A percentile compares a stretch with the other conserved stretches of the same genome.
phyloP scores from a whole-genome alignment of 2,888 invertebrate species.

The Hoplodrina blanda region DNA sequence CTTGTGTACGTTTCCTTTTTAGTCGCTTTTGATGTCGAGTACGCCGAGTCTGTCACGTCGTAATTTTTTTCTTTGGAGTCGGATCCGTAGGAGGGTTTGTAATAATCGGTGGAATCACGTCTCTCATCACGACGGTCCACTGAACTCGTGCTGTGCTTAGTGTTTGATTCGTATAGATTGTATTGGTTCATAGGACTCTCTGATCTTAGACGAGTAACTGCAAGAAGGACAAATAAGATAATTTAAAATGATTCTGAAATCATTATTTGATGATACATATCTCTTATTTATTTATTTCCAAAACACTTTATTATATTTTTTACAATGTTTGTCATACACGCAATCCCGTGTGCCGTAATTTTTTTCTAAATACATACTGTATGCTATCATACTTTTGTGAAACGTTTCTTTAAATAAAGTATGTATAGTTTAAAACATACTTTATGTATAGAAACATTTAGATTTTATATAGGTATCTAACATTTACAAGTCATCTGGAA shows the following conservation, averaged over 20 bases:
- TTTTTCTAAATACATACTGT: too few species aligned
- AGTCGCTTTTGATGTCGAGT: constrained; percentile 82
- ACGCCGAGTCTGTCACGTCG: constrained; percentile 86
- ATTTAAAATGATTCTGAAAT: neutral
- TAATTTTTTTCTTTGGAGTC: constrained; percentile 85
- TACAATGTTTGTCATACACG: too few species aligned
- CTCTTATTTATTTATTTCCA: too few species aligned
- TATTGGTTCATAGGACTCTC: constrained; percentile 87
- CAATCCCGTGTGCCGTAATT: too few species aligned
- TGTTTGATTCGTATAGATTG: constrained; percentile 81
- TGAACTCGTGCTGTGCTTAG: constrained; percentile 82
- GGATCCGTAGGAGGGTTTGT: constrained; percentile 82
- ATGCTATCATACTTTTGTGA: too few species aligned
- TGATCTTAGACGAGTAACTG: constrained; percentile 86
- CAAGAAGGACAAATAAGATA: constrained; percentile 63
- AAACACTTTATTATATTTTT: too few species aligned
- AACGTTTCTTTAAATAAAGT: too few species aligned
- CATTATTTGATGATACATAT: neutral
- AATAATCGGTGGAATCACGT: constrained; percentile 85
- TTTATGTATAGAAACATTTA: too few species aligned
- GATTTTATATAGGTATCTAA: too few species aligned
- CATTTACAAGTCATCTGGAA: too few species aligned
- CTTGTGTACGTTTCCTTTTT: constrained; percentile 81
- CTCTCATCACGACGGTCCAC: constrained; percentile 86
- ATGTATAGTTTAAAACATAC: too few species aligned